These are phyloP conservation scores for Myopa tessellatipennis DNA, from an alignment of 2,888 invertebrate species.

Conservation along the genomic window DNA sequence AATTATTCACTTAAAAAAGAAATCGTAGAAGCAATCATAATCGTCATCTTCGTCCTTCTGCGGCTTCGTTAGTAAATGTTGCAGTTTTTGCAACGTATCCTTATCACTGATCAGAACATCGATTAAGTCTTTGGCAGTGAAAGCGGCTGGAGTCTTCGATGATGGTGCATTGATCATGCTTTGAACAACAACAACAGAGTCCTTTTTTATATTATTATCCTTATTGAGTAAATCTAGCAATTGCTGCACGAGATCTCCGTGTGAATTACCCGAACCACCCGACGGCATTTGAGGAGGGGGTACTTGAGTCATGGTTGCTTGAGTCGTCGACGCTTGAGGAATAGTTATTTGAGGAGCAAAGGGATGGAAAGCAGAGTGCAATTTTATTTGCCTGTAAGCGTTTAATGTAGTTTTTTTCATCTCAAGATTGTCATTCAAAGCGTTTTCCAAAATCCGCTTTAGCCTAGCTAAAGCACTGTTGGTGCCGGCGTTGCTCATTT, in stretches of 20 bases:
- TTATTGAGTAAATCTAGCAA: not conserved
- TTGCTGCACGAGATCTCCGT: not conserved
- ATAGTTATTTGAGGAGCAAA: too few relatives aligned
- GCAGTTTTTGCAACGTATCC: not conserved
- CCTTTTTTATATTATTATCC: slow-evolving; percentile 1
- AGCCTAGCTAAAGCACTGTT: not conserved
- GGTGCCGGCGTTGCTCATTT: not conserved
- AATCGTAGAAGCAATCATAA: slow-evolving; percentile 1
- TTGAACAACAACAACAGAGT: not conserved
- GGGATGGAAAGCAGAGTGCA: not conserved
- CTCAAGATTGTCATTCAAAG: not conserved
- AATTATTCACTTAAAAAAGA: not conserved
- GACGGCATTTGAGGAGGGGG: not conserved
- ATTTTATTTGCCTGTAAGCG: not conserved
- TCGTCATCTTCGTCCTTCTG: slow-evolving; percentile 11
- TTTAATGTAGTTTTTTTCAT: not conserved
- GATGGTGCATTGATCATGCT: not conserved
- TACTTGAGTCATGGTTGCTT: too few relatives aligned
- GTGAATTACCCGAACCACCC: too few relatives aligned
- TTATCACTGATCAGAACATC: not conserved
- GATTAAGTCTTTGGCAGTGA: not conserved
- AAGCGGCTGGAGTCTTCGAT: not conserved
- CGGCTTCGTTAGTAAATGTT: not conserved
- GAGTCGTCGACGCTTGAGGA: too few relatives aligned
- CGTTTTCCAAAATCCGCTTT: not conserved